Base-by-base conservation (phyloP, 2,888 invertebrate genomes). In the Chymomyza fuscimana region DNA sequence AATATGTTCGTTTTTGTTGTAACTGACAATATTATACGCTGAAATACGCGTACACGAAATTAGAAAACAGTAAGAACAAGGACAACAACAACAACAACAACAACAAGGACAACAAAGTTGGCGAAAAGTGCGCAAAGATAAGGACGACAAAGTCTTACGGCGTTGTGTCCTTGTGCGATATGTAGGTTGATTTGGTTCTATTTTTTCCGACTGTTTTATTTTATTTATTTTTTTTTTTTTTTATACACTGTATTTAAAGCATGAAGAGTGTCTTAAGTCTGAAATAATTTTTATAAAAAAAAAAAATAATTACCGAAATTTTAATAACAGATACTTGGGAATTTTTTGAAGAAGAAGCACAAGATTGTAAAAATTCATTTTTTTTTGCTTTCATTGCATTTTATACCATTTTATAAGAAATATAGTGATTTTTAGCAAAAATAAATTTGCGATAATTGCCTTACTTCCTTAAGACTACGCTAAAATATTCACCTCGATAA, bases 121-220 rank as follows among this genome's bases (percentile, higher is more conserved):
- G 40, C 51, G 50, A 64, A 72, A 64, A 19, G 52, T 59, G 7
- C 62, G 58, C 66, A 25, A 25, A 69, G 60, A 65, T 67, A 69
- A 61, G 19, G 32, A 16, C 36, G 32, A 29, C 67, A 72, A 46
- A 60, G 69, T 36, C 64, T 16, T 52, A 36, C 50, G 63, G 64
- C 58, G 40, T 46, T 46, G 40, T 46, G 65, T 52, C 56, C 50
- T 50, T 46, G 62, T 67, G 59, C 52, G 56, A 72, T 72, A 77
- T 73, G 80, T 77, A 70, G 72, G 75, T 75, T 72, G 73, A 82
- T 78, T 78, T 78, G 74, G 40, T 46, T 46, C 73, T 69, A 78
- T 77, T 80, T 75, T 46, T 46, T 46, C 3, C 6, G 29, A n/a
- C 22, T 58, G 58, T 5, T 58, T 29, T 58, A 22, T 22, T 25